A percentile compares a stretch with the other conserved stretches of the same genome.
Evolutionary conservation across 2,888 invertebrate genomes (phyloP).

Genomic region (Lasioglossum zephyrum): DNA sequence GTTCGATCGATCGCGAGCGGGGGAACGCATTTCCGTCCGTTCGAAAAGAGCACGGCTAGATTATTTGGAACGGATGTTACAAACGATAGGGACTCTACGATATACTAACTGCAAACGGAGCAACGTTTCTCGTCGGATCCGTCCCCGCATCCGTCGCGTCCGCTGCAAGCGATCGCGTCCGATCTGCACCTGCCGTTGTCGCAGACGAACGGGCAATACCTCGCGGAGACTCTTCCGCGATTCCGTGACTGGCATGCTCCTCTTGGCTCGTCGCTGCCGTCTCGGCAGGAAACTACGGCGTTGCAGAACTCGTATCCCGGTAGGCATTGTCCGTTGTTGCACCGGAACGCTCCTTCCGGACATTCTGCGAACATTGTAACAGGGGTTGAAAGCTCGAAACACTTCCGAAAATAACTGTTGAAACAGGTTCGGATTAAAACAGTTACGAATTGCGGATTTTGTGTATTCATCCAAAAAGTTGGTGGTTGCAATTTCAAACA

Average conservation of each 20-base stretch:
- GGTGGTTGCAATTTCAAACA: too few relatives aligned
- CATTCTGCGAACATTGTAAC: conserved; percentile 84
- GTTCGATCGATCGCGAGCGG: too few relatives aligned
- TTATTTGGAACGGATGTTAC: background rate
- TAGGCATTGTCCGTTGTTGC: conserved; percentile 93
- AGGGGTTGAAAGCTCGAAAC: background rate
- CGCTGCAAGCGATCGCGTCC: conserved; percentile 95
- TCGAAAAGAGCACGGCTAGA: background rate
- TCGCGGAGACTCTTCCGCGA: conserved; percentile 81
- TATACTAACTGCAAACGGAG: conserved; percentile 93
- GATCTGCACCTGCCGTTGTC: conserved; percentile 95
- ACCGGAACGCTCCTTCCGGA: conserved; percentile 93
- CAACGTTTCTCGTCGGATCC: conserved; percentile 94
- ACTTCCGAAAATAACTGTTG: too few relatives aligned
- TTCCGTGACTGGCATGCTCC: conserved; percentile 85
- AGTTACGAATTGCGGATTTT: too few relatives aligned
- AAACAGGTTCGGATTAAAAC: too few relatives aligned
- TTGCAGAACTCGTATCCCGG: conserved; percentile 97
- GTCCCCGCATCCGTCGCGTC: conserved; percentile 96
- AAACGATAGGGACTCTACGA: background rate
- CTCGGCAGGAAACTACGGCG: conserved; percentile 93
- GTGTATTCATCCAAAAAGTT: too few relatives aligned
- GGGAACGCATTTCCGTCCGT: too few relatives aligned
- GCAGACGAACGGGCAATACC: conserved; percentile 93
- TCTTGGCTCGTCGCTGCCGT: conserved; percentile 94